These are phyloP conservation scores for Spodoptera frugiperda DNA, from an alignment of 1,140 invertebrate genomes.

Conservation along the genomic window DNA sequence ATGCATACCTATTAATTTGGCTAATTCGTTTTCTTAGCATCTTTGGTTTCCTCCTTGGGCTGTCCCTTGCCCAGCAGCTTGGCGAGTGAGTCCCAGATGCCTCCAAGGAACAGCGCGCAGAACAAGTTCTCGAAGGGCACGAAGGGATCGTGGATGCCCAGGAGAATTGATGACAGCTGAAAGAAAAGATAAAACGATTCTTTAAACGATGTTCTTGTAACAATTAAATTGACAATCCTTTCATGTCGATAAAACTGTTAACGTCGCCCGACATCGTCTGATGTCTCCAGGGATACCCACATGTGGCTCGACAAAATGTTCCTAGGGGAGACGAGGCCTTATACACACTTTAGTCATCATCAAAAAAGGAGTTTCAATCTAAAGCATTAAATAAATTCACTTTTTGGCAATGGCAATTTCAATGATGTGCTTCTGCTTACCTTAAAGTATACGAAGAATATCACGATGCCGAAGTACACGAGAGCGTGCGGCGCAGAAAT, in stretches of 20 bases:
- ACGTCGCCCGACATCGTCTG: no score
- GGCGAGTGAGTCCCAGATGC: conserved; percentile 98
- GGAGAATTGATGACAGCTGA: conserved; percentile 96
- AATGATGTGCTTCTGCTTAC: no score
- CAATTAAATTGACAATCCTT: no score
- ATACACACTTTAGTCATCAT: no score
- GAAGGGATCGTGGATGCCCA: conserved; percentile 99
- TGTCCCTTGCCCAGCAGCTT: conserved; percentile 93
- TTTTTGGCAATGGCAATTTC: no score
- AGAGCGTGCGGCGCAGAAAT: conserved; percentile 98
- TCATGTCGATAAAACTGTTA: no score
- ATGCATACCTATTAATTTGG: conserved; percentile 20
- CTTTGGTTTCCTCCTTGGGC: conserved; percentile 92
- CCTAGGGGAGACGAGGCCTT: no score
- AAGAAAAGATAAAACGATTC: conserved; percentile 28
- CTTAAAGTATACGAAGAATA: conserved; percentile 99
- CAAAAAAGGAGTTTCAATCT: no score
- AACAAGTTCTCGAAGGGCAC: conserved; percentile 99
- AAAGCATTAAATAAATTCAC: no score
- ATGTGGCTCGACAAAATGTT: no score
- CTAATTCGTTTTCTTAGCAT: conserved; percentile 93
- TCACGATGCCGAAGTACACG: conserved; percentile 99
- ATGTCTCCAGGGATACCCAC: no score
- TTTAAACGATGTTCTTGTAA: no score
- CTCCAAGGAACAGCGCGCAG: conserved; percentile 98